Base-by-base conservation (phyloP, 2,113 vertebrate species). In the Saiga tatarica region DNA sequence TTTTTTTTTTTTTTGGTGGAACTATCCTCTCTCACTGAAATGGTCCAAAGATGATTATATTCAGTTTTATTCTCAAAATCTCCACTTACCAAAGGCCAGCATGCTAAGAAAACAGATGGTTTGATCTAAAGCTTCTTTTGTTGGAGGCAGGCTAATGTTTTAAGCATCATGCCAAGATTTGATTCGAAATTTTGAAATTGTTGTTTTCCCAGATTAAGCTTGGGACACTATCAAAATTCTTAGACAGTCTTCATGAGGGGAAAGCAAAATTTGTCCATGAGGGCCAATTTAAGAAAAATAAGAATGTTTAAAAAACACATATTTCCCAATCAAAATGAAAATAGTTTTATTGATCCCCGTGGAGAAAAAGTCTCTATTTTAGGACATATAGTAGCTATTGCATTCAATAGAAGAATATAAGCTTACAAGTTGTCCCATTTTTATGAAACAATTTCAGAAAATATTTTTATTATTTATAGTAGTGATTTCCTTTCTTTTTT, bases 141-240 rank as follows among this genome's bases (percentile, higher is more conserved):
- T 85, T 92, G 53, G 55, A 28, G 53, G n/a, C 76, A 86, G 55
- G 76, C 55, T 91, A 91, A 95, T 93, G 53, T 95, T 97, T 97
- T 91, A 84, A 94, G 71, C 82, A 88, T 86, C 42, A 87, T 5
- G 42, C 50, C 13, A 87, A 67, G 53, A 82, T 81, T 57, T 94
- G 55, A 82, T 78, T 85, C 96, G 67, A 82, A 71, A 89, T 94
- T 96, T 97, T 93, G 50, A 86, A 97, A 97, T 55, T 95, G 45
- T 55, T 79, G 3, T 97, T 96, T 96, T 96, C 62, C 23, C 52
- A 89, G 89, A 10, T 81, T 90, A 45, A 94, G 19, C 28, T 71
- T 87, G 19, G n/a, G 74, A 14, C 74, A 19, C n/a, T 42, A 79
- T 92, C 28, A 94, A 82, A 79, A 94, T 95, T 64, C 45, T 97